Evolutionary conservation across 2,113 vertebrate species (phyloP).

Genomic region (Pyrgilauda ruficollis): DNA sequence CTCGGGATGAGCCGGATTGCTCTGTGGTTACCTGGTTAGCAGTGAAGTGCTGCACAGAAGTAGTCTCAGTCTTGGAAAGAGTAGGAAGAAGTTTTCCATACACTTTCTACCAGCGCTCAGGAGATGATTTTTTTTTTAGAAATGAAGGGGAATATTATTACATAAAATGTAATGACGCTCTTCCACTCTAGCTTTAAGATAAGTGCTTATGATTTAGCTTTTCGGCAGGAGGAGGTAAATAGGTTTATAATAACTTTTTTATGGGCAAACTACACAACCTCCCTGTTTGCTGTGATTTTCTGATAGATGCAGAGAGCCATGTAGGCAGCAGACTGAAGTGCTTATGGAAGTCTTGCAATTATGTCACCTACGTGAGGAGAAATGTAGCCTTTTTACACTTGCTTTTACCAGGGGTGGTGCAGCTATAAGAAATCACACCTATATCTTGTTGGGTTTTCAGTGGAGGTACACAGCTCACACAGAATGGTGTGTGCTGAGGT

Average conservation of each 20-base stretch:
- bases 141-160: neutral
- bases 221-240: neutral
- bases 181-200: neutral
- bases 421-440: fast-evolving
- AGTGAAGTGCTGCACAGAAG: neutral
- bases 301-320: fast-evolving
- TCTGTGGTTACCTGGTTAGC: neutral
- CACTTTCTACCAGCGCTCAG: fast-evolving
- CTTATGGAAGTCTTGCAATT: neutral
- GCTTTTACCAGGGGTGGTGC: neutral
- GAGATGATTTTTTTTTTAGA: neutral
- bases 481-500: fast-evolving
- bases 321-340: neutral
- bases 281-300: neutral
- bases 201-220: neutral
- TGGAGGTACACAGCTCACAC: fast-evolving
- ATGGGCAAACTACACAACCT: fast-evolving
- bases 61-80: neutral
- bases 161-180: neutral
- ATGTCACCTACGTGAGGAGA: neutral
- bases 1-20: neutral
- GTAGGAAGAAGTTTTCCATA: neutral
- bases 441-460: fast-evolving
- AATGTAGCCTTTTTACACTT: fast-evolving
- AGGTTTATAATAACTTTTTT: neutral